Evolutionary conservation across 30 jellyfish, hydroid and myxozoan species (phyloP).

Genomic region (Mastigias papua): DNA sequence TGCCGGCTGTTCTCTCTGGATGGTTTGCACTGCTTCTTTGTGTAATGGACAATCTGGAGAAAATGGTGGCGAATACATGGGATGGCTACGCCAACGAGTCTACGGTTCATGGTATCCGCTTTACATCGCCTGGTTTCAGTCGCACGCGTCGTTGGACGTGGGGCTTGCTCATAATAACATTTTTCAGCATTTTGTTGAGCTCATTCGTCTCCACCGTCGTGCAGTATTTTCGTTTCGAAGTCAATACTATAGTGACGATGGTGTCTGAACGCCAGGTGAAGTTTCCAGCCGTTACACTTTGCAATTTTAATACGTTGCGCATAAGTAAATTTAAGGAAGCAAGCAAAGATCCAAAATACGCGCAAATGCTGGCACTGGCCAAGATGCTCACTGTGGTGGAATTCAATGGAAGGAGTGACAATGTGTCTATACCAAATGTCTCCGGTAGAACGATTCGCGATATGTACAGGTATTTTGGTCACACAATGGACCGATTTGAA

Average conservation of each 20-base stretch:
- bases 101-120: slow-evolving; percentile 67
- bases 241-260: slow-evolving; percentile 72
- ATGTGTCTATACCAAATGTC: slow-evolving; percentile 26
- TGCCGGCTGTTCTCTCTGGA: not conserved
- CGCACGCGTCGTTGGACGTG: slow-evolving; percentile 68
- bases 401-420: slow-evolving; percentile 13
- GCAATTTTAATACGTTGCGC: slow-evolving; percentile 73
- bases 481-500: slow-evolving; percentile 49
- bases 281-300: slow-evolving; percentile 79
- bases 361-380: slow-evolving; percentile 47
- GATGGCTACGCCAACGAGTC: slow-evolving; percentile 69
- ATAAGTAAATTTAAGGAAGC: slow-evolving; percentile 35
- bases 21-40: too few species aligned
- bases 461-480: slow-evolving; percentile 68
- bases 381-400: slow-evolving; percentile 55
- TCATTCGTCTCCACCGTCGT: slow-evolving; percentile 39
- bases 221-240: slow-evolving; percentile 63
- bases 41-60: not conserved
- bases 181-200: slow-evolving; percentile 35
- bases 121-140: slow-evolving; percentile 68
- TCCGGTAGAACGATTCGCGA: slow-evolving; percentile 42
- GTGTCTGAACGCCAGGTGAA: slow-evolving; percentile 58
- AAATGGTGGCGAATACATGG: slow-evolving; percentile 62
- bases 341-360: slow-evolving; percentile 38
- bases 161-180: slow-evolving; percentile 42